Conservation (phyloP, 2,113 vertebrate species). For the Trichechus manatus region DNA sequence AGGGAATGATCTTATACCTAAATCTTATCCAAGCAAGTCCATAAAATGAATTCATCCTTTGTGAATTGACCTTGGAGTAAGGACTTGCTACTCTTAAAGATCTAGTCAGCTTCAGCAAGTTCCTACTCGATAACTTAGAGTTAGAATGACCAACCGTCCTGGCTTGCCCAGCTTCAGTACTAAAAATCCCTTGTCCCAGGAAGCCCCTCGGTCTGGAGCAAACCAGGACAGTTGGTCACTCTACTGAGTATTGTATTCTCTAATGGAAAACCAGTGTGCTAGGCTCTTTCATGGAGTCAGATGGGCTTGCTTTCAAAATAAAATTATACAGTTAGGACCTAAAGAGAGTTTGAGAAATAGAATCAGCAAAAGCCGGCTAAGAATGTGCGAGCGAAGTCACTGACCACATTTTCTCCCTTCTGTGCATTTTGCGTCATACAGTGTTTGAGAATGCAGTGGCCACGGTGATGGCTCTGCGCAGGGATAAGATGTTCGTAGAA, state of each 20-base stretch:
- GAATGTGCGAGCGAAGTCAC: neutral
- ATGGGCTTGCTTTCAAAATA: neutral
- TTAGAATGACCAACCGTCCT: neutral
- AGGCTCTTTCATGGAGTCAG: neutral
- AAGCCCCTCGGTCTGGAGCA: neutral
- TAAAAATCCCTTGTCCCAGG: neutral
- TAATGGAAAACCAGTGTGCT: neutral
- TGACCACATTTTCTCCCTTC: slow-evolving; percentile 24
- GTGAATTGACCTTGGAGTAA: slow-evolving; percentile 4
- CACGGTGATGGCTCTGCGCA: slow-evolving; percentile 94
- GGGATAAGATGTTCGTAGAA: slow-evolving; percentile 94
- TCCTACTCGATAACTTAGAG: neutral
- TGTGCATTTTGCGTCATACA: slow-evolving; percentile 71
- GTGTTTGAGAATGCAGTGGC: slow-evolving; percentile 90
- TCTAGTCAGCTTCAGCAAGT: neutral
- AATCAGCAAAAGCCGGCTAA: neutral
- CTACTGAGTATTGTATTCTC: neutral
- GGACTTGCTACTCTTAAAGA: neutral
- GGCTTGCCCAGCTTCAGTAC: neutral
- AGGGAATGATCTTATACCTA: neutral
- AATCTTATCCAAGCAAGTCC: neutral
- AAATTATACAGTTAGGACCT: neutral
- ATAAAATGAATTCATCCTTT: neutral
- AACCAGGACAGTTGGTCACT: neutral
- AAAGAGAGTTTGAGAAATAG: neutral